A percentile compares a stretch with the other conserved stretches of the same genome.
Conservation (phyloP, 2,888 invertebrate genomes). For the Zootermopsis nevadensis region DNA sequence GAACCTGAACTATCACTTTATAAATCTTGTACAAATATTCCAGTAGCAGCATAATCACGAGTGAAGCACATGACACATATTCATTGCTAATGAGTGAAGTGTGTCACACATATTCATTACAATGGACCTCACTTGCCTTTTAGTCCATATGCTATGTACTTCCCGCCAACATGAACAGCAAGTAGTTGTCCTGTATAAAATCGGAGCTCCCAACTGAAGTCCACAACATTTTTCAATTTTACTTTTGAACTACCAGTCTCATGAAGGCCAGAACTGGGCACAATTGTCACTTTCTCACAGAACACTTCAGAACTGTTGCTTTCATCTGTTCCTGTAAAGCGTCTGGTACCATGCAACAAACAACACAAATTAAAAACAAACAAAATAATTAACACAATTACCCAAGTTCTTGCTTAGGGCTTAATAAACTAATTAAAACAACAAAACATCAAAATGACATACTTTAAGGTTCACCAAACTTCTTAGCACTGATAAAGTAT, state of each 20-base stretch:
- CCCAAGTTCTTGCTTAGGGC: no score
- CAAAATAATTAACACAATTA: no score
- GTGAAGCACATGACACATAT: not conserved
- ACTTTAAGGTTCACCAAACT: no score
- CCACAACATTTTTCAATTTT: constrained; percentile 88
- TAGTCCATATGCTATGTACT: constrained; percentile 90
- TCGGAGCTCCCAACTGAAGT: constrained; percentile 92
- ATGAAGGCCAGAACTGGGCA: constrained; percentile 78
- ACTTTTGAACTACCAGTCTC: constrained; percentile 90
- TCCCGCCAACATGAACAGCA: constrained; percentile 87
- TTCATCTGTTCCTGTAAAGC: constrained; percentile 71
- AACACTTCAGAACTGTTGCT: constrained; percentile 69
- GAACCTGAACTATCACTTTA: no score
- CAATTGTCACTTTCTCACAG: constrained; percentile 74
- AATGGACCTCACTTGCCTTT: constrained; percentile 73
- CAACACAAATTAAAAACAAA: not conserved
- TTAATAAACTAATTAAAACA: no score
- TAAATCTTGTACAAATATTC: not conserved
- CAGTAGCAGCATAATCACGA: not conserved
- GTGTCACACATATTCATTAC: not conserved
- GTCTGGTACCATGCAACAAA: constrained; percentile 60
- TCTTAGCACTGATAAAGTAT: no score
- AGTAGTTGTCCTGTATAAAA: constrained; percentile 89
- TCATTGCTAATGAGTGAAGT: not conserved
- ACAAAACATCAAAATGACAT: no score